A percentile compares a stretch with the other conserved stretches of the same genome.
Evolutionary conservation across 2,888 invertebrate species (phyloP).

Genomic region (Eudemis profundana): DNA sequence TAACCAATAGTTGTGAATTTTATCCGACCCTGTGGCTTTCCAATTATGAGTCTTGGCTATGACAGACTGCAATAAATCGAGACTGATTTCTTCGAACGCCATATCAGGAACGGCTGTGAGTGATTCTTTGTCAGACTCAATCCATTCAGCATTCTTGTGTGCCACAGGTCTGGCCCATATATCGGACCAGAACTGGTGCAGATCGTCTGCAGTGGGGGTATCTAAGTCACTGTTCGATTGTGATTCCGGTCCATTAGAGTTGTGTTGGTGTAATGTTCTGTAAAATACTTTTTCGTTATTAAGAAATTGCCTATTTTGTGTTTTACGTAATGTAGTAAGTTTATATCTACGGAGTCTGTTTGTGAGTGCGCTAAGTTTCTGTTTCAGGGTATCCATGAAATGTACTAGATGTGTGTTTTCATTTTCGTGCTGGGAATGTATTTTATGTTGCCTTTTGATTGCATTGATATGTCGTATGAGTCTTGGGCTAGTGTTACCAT

Average conservation of each 20-base stretch:
- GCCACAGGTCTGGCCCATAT: conserved; percentile 3
- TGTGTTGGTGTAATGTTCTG: neutral
- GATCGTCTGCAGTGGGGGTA: neutral
- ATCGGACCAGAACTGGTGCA: conserved; percentile 3
- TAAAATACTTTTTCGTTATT: conserved; percentile 12
- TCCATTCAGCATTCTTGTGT: conserved; percentile 2
- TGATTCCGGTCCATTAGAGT: neutral
- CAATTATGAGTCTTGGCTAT: neutral
- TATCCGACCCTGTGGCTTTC: conserved; percentile 1
- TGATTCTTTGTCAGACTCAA: neutral
- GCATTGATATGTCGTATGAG: neutral
- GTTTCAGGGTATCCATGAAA: no score
- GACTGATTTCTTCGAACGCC: no score
- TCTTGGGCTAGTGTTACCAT: neutral
- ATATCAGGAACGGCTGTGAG: neutral
- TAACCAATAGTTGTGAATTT: conserved; percentile 7
- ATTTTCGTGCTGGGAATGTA: neutral
- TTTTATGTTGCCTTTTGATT: neutral
- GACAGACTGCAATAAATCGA: neutral
- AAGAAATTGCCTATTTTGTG: conserved; percentile 1
- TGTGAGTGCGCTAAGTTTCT: conserved; percentile 2
- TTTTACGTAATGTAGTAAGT: neutral
- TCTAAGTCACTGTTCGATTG: neutral
- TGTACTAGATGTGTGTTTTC: neutral
- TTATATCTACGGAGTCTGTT: conserved; percentile 4